phyloP scores from a whole-genome alignment of 2,113 vertebrate genomes.

The Sceloporus tristichus region DNA sequence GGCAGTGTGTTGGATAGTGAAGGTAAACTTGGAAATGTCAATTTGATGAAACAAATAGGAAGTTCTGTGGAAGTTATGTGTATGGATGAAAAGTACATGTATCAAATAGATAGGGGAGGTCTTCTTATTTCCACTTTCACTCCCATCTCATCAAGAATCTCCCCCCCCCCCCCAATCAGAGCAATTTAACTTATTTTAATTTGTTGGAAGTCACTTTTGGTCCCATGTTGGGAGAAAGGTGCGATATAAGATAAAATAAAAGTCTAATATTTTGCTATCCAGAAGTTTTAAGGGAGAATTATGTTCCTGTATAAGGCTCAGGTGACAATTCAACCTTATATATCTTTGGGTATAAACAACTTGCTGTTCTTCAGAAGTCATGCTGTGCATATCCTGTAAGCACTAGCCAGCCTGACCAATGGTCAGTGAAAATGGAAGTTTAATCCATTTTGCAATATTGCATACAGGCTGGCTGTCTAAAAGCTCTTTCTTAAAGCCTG shows the following conservation, averaged over 20 bases:
- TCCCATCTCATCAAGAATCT: neutral
- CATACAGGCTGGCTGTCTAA: too few species aligned
- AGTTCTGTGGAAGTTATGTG: too few species aligned
- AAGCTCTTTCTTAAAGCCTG: neutral
- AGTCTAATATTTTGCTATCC: neutral
- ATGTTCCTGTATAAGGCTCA: neutral
- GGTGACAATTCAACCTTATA: neutral
- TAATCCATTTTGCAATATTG: neutral
- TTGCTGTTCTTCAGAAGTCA: neutral
- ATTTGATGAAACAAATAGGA: slow-evolving; percentile 7
- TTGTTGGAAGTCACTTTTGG: too few species aligned
- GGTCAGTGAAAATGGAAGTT: neutral
- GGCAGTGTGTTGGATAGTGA: neutral
- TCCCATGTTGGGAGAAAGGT: too few species aligned
- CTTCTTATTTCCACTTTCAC: neutral
- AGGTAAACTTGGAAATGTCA: neutral
- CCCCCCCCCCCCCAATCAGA: too few species aligned
- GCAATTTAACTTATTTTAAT: neutral
- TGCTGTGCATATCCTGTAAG: neutral
- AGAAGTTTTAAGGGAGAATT: neutral
- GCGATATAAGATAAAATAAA: too few species aligned
- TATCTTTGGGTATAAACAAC: neutral
- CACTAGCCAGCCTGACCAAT: neutral
- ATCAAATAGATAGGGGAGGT: neutral
- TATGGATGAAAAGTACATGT: neutral